Conservation (phyloP, 1,140 invertebrate genomes). For the Neocloeon triangulifer region DNA sequence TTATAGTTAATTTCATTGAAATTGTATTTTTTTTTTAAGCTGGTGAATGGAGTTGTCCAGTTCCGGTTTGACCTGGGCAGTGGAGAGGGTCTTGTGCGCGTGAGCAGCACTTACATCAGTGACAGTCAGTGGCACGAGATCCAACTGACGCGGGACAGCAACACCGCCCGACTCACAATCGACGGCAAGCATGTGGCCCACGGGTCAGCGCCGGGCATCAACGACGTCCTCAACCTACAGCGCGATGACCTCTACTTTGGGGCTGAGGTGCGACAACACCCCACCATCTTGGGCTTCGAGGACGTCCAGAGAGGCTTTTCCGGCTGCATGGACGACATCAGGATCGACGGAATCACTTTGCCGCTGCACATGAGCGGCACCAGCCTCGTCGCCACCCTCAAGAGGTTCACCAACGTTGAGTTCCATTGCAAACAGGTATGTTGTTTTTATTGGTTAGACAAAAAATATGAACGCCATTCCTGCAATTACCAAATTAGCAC, state of each 20-base stretch:
- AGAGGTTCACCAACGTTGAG: slow-evolving; percentile 48
- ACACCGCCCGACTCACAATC: slow-evolving; percentile 48
- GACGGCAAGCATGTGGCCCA: slow-evolving; percentile 56
- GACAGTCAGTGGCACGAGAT: slow-evolving; percentile 84
- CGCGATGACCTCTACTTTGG: slow-evolving; percentile 65
- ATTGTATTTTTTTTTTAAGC: slow-evolving; percentile 16
- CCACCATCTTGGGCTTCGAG: slow-evolving; percentile 38
- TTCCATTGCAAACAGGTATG: slow-evolving; percentile 58
- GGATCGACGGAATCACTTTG: slow-evolving; percentile 47
- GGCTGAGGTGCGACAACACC: slow-evolving; percentile 46
- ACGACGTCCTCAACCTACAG: slow-evolving; percentile 69
- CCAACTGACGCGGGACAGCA: slow-evolving; percentile 54
- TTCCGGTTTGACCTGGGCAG: slow-evolving; percentile 79
- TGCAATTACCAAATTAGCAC: no score
- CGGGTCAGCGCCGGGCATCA: slow-evolving; percentile 55
- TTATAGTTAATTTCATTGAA: no score
- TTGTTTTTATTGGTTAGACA: no score
- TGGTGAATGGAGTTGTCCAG: slow-evolving; percentile 59
- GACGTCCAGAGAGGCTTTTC: slow-evolving; percentile 62
- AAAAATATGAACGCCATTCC: no score
- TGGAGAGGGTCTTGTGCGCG: slow-evolving; percentile 64
- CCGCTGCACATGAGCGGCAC: slow-evolving; percentile 48
- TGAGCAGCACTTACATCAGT: slow-evolving; percentile 47
- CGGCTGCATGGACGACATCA: slow-evolving; percentile 78
- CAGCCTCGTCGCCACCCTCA: slow-evolving; percentile 33